Evolutionary conservation across 2,888 invertebrate genomes (phyloP).

Genomic region (Volucella inflata): DNA sequence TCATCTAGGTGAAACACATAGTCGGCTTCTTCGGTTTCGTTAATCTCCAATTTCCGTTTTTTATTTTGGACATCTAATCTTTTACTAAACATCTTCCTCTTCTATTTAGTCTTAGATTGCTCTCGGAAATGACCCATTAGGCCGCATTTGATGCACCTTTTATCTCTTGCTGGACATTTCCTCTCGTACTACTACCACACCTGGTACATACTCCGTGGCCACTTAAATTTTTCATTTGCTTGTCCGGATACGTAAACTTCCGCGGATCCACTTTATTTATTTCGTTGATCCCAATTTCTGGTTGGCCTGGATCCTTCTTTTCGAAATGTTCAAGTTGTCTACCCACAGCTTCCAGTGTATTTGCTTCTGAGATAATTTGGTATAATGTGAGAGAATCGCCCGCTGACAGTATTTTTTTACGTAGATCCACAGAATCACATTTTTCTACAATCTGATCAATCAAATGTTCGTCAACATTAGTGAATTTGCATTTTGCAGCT

Average conservation of each 20-base stretch:
- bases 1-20: too few species aligned
- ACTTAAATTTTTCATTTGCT: too few species aligned
- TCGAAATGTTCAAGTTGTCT: not conserved
- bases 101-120: not conserved
- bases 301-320: too few species aligned
- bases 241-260: too few species aligned
- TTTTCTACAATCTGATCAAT: not conserved
- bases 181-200: not conserved
- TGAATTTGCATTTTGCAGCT: not conserved
- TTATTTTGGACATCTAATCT: too few species aligned
- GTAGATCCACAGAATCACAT: not conserved
- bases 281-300: too few species aligned
- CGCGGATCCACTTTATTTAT: too few species aligned
- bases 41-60: too few species aligned
- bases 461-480: not conserved
- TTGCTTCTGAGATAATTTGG: not conserved
- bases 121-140: not conserved
- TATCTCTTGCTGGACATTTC: slow-evolving; percentile 9
- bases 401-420: not conserved
- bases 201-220: too few species aligned
- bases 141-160: slow-evolving; percentile 19
- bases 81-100: not conserved
- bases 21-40: too few species aligned
- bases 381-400: not conserved
- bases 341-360: not conserved